Percentiles rank a stretch among this genome's conserved stretches.
Conservation (phyloP, 2,888 invertebrate genomes). For the Norana najaformis region DNA sequence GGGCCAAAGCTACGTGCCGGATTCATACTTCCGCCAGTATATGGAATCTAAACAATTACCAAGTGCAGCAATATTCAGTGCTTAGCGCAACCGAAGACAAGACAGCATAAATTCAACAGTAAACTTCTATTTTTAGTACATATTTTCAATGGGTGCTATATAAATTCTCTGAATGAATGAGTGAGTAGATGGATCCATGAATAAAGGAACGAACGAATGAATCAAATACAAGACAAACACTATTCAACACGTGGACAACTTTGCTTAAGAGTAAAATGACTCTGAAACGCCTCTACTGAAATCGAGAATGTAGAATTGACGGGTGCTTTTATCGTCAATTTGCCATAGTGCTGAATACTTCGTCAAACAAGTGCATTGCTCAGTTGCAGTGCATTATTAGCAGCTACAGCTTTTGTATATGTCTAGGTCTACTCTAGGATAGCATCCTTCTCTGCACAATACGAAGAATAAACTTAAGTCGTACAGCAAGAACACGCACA, state of each 20-base stretch:
- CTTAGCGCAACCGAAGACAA: too few species aligned
- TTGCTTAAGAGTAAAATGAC: not conserved
- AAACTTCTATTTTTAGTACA: too few species aligned
- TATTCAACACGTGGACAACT: not conserved
- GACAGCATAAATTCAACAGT: too few species aligned
- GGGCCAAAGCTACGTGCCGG: constrained; percentile 87
- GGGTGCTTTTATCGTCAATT: not conserved
- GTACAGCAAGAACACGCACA: not conserved
- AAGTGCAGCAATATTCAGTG: not conserved
- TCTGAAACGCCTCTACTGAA: not conserved
- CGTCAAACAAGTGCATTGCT: not conserved
- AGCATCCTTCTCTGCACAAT: not conserved
- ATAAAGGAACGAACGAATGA: not conserved
- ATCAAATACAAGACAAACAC: not conserved
- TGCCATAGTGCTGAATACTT: not conserved
- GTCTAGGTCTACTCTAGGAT: not conserved
- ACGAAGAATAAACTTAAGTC: not conserved
- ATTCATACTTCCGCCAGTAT: constrained; percentile 88
- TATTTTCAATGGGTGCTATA: too few species aligned
- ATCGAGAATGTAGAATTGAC: not conserved
- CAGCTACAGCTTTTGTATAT: not conserved
- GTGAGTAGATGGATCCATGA: not conserved
- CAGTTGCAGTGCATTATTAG: not conserved
- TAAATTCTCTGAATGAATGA: too few species aligned
- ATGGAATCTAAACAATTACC: constrained; percentile 65